A percentile compares a stretch with the other conserved stretches of the same genome.
These are phyloP conservation scores for Indicator maculatus DNA, from an alignment of 2,113 vertebrate species.

Conservation along the genomic window DNA sequence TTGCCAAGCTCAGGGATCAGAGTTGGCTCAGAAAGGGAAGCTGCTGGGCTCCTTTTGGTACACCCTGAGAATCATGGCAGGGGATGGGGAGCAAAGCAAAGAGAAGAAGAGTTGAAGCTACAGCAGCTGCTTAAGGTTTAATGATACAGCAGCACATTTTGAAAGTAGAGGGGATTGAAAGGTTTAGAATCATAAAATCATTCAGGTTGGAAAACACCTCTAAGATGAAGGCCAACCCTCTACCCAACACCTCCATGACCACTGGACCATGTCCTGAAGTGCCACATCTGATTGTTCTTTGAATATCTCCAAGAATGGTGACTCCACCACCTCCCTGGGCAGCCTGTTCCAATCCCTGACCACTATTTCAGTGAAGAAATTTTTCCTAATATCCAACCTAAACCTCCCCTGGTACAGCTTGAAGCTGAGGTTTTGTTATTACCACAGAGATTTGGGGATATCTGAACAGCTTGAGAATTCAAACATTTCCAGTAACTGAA, in stretches of 20 bases:
- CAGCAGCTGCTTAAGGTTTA: neutral
- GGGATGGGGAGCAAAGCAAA: neutral
- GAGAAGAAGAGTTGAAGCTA: neutral
- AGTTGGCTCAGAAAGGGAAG: conserved; percentile 11
- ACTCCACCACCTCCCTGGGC: no score
- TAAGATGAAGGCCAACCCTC: no score
- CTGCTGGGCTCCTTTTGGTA: neutral
- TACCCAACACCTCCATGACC: no score
- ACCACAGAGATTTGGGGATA: neutral
- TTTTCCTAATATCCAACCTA: no score
- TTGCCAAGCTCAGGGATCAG: conserved; percentile 1
- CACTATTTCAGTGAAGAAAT: no score
- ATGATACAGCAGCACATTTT: neutral
- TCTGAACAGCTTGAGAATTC: neutral
- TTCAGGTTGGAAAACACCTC: no score
- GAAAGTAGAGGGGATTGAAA: neutral
- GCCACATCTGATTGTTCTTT: no score
- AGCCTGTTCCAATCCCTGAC: no score
- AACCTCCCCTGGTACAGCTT: no score
- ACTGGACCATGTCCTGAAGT: no score
- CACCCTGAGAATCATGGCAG: conserved; percentile 7
- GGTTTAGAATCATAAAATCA: no score
- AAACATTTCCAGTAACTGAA: conserved; percentile 39
- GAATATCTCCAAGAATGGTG: no score
- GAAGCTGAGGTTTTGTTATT: neutral